A percentile compares a stretch with the other conserved stretches of the same genome.
phyloP scores from a whole-genome alignment of 2,888 invertebrate genomes.

The Phasia obesa region DNA sequence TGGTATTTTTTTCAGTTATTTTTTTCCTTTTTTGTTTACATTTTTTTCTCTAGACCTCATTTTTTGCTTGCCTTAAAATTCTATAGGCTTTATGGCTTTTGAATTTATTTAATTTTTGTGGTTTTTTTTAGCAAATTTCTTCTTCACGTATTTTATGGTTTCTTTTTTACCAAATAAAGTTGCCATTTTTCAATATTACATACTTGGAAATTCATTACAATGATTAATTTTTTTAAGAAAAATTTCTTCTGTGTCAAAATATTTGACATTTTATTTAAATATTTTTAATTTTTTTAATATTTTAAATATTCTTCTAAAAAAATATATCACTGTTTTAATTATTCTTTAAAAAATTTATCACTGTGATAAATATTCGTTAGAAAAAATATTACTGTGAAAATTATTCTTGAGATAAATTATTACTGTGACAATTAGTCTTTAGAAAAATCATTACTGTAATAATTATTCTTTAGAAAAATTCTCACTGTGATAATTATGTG shows the following conservation, averaged over 20 bases:
- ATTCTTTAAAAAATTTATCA: background rate
- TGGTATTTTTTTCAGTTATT: slow-evolving; percentile 8
- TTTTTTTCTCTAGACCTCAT: slow-evolving; percentile 28
- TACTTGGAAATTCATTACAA: background rate
- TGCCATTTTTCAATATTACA: slow-evolving; percentile 11
- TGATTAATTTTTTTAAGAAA: background rate
- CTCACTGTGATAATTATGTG: background rate
- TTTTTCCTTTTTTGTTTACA: too few species aligned
- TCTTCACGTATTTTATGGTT: slow-evolving; percentile 37
- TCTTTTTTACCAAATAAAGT: slow-evolving; percentile 11
- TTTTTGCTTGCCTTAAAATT: slow-evolving; percentile 38
- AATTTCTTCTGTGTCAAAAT: background rate
- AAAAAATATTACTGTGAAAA: background rate
- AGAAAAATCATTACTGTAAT: background rate
- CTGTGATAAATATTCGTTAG: background rate
- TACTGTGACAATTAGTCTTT: background rate
- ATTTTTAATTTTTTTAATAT: too few species aligned
- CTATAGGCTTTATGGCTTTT: slow-evolving; percentile 61
- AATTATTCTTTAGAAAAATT: background rate
- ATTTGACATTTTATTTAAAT: too few species aligned
- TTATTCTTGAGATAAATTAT: background rate
- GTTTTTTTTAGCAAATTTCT: slow-evolving; percentile 44
- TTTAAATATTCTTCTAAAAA: too few species aligned
- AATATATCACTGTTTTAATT: background rate
- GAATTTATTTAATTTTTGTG: slow-evolving; percentile 45